phyloP scores from a whole-genome alignment of 2,888 invertebrate species.

The Mesochorus sp. region DNA sequence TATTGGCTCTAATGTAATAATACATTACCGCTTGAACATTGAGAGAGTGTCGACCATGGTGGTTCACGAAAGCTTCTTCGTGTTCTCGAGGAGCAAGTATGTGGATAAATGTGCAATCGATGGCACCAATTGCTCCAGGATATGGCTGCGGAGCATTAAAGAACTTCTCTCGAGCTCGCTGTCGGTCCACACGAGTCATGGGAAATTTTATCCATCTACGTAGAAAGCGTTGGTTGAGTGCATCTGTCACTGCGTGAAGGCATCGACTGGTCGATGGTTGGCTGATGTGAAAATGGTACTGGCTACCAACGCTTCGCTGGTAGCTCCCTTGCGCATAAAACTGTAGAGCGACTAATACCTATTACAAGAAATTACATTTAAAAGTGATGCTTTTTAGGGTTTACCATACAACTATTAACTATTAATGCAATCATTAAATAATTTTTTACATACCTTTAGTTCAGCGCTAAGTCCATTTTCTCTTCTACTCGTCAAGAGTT shows the following conservation, averaged over 20 bases:
- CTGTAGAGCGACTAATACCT: slow-evolving; percentile 46
- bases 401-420: too few species aligned
- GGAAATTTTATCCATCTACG: slow-evolving; percentile 44
- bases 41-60: slow-evolving; percentile 51
- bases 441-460: slow-evolving; percentile 45
- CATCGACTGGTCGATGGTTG: slow-evolving; percentile 40
- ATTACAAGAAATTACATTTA: slow-evolving; percentile 19
- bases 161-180: slow-evolving; percentile 34
- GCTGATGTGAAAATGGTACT: slow-evolving; percentile 20
- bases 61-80: slow-evolving; percentile 57
- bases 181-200: slow-evolving; percentile 24
- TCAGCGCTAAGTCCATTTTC: slow-evolving; percentile 29
- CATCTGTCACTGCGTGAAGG: slow-evolving; percentile 25
- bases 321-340: slow-evolving; percentile 54
- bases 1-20: too few species aligned
- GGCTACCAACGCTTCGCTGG: slow-evolving; percentile 44
- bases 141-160: slow-evolving; percentile 45
- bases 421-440: too few species aligned
- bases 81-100: slow-evolving; percentile 49
- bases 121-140: slow-evolving; percentile 55
- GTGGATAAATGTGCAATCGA: slow-evolving; percentile 59
- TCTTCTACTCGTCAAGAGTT: slow-evolving; percentile 20
- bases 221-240: slow-evolving; percentile 41
- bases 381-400: too few species aligned
- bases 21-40: slow-evolving; percentile 56